Conservation (phyloP, 2,113 vertebrate genomes). For the Callopanchax toddi region DNA sequence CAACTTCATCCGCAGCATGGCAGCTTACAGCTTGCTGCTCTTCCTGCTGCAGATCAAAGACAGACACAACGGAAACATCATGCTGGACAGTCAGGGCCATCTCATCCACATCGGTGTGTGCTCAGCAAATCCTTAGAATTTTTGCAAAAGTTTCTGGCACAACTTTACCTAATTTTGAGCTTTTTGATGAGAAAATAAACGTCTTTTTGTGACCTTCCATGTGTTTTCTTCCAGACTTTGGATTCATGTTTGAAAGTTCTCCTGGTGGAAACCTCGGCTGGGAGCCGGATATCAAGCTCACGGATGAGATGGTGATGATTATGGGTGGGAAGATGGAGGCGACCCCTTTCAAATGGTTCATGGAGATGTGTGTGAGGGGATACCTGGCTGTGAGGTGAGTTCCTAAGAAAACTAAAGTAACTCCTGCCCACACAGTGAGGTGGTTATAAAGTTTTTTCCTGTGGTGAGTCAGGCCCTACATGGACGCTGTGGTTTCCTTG, state of each 20-base stretch:
- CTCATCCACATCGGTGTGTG: conserved; percentile 95
- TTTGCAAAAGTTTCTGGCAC: not conserved
- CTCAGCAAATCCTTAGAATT: not conserved
- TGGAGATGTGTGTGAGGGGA: conserved; percentile 98
- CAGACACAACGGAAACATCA: conserved; percentile 98
- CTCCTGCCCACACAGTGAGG: not conserved
- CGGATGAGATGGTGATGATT: conserved; percentile 99
- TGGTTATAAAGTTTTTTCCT: not conserved
- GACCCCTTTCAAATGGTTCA: conserved; percentile 99
- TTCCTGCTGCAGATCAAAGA: conserved; percentile 98
- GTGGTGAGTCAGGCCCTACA: conserved; percentile 86
- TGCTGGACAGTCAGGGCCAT: conserved; percentile 96
- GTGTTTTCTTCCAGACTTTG: conserved; percentile 88
- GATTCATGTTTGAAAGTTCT: conserved; percentile 99
- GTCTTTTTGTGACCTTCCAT: not conserved
- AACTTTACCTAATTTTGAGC: too few species aligned
- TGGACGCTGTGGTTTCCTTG: conserved; percentile 95
- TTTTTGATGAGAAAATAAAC: too few species aligned
- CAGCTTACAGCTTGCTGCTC: conserved; percentile 93
- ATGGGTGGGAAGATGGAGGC: conserved; percentile 99
- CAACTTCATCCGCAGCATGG: conserved; percentile 99
- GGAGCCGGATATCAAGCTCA: conserved; percentile 98
- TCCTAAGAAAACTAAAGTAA: not conserved
- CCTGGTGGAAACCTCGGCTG: conserved; percentile 96
- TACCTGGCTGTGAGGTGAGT: conserved; percentile 94